Conservation (phyloP, 2,113 vertebrate genomes). For the Bufo gargarizans region DNA sequence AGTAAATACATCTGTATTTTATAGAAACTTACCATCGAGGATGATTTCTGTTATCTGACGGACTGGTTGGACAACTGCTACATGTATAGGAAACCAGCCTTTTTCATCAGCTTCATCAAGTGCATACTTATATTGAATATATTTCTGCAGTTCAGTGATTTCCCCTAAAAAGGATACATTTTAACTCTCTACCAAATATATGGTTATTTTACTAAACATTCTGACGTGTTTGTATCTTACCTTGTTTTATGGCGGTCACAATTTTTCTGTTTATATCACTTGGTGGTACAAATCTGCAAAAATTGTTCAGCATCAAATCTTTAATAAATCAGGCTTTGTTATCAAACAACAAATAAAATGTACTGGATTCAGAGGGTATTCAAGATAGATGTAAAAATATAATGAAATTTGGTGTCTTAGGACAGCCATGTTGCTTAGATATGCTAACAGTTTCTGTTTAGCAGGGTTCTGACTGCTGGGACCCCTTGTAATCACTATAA, state of each 20-base stretch:
- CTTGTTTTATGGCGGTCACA: conserved; percentile 77
- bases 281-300: conserved; percentile 72
- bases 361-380: too few species aligned
- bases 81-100: conserved; percentile 80
- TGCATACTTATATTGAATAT: conserved; percentile 69
- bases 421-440: neutral
- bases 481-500: neutral
- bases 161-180: conserved; percentile 70
- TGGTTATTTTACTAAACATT: neutral
- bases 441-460: neutral
- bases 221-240: conserved; percentile 62
- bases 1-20: neutral
- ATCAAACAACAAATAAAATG: too few species aligned
- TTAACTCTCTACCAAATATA: neutral
- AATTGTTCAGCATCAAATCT: conserved; percentile 17
- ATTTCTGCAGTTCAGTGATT: conserved; percentile 71
- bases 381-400: neutral
- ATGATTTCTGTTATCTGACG: conserved; percentile 74
- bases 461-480: neutral
- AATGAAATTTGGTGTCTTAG: neutral
- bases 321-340: neutral
- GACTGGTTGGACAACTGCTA: conserved; percentile 73
- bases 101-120: conserved; percentile 80
- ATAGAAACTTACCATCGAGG: conserved; percentile 76
- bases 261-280: conserved; percentile 79